Conservation (phyloP, 2,113 vertebrate genomes). For the Alligator mississippiensis region DNA sequence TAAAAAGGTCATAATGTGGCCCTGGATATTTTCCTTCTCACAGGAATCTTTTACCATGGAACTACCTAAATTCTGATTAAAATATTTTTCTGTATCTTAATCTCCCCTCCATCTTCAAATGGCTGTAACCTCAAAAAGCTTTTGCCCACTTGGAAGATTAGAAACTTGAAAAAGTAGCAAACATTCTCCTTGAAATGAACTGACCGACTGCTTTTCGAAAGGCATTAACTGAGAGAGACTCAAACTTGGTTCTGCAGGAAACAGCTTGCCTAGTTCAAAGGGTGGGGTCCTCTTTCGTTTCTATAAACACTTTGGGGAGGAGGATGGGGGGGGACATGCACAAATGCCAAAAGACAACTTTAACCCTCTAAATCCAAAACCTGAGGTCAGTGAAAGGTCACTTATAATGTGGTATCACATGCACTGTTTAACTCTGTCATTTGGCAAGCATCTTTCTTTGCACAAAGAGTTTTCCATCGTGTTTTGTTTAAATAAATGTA, state of each 20-base stretch:
- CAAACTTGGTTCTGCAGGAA: slow-evolving; percentile 42
- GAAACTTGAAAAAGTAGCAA: not conserved
- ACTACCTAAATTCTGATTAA: not conserved
- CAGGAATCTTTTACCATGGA: not conserved
- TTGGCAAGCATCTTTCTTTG: not conserved
- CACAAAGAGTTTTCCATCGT: not conserved
- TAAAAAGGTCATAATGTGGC: not conserved
- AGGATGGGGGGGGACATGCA: not conserved
- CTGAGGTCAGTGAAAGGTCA: slow-evolving; percentile 42
- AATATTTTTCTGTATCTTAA: not conserved
- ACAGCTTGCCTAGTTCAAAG: slow-evolving; percentile 20
- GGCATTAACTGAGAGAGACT: not conserved
- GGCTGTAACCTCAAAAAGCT: not conserved
- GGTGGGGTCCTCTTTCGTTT: slow-evolving; percentile 44
- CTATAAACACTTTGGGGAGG: slow-evolving; percentile 19
- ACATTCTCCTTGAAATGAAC: not conserved
- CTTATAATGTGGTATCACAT: not conserved
- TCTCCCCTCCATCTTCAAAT: not conserved
- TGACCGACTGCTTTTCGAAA: slow-evolving; percentile 10
- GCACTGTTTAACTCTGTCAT: not conserved
- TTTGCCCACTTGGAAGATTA: not conserved
- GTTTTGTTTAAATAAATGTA: not conserved
- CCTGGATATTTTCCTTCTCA: not conserved
- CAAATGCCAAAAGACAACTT: slow-evolving; percentile 50
- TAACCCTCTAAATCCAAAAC: slow-evolving; percentile 40